Evolutionary conservation across 2,888 invertebrate genomes (phyloP).

Genomic region (Scaptomyza tumidula): DNA sequence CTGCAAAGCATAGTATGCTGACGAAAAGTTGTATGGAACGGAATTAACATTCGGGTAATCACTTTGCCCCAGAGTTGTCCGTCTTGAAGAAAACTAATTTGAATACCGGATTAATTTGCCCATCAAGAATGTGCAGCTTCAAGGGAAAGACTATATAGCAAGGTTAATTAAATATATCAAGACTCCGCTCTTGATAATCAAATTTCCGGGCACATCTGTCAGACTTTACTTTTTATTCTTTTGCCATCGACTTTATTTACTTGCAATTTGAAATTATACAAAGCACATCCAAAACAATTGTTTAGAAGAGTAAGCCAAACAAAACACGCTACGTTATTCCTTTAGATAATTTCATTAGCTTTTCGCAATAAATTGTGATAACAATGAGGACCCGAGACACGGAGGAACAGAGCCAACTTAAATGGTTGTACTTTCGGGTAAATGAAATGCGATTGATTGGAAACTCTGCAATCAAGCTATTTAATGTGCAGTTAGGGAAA

Average conservation of each 20-base stretch:
- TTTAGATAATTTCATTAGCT: conserved; percentile 58
- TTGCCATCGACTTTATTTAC: conserved; percentile 20
- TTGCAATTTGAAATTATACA: conserved; percentile 30
- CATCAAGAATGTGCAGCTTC: conserved; percentile 13
- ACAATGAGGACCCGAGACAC: conserved; percentile 33
- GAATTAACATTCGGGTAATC: conserved; percentile 32
- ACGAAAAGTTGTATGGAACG: conserved; percentile 19
- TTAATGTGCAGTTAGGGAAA: conserved; percentile 70
- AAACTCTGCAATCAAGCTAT: conserved; percentile 56
- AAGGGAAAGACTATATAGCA: background rate
- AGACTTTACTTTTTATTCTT: conserved; percentile 31
- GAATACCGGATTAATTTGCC: conserved; percentile 32
- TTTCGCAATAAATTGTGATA: conserved; percentile 38
- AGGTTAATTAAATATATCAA: conserved; percentile 16
- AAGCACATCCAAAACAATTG: conserved; percentile 53
- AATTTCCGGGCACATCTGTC: conserved; percentile 34
- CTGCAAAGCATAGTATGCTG: background rate
- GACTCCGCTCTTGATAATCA: conserved; percentile 25
- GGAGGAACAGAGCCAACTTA: conserved; percentile 24
- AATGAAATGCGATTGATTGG: conserved; percentile 38
- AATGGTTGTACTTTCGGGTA: conserved; percentile 36
- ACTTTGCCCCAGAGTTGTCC: conserved; percentile 7
- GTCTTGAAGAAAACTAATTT: conserved; percentile 24
- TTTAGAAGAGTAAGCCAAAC: conserved; percentile 21
- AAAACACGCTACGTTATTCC: conserved; percentile 43